A percentile compares a stretch with the other conserved stretches of the same genome.
These are phyloP conservation scores for Drosophila sturtevanti DNA, from an alignment of 1,140 invertebrate genomes.

Conservation along the genomic window DNA sequence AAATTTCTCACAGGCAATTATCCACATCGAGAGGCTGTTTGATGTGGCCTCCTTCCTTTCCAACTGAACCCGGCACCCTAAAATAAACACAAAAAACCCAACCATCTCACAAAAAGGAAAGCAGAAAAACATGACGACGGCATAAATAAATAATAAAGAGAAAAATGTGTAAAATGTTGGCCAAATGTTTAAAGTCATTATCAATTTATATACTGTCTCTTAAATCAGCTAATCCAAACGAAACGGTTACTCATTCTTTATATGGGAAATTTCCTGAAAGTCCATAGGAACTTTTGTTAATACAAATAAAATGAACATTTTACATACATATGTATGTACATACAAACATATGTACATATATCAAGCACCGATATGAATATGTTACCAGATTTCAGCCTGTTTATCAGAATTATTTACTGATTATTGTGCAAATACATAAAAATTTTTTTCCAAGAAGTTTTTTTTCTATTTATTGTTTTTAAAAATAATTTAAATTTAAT, in stretches of 20 bases:
- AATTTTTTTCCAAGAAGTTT: too few species aligned
- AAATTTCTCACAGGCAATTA: slow-evolving; percentile 66
- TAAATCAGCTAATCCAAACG: background rate
- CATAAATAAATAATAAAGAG: slow-evolving; percentile 51
- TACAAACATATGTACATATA: too few species aligned
- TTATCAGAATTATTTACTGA: too few species aligned
- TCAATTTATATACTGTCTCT: background rate
- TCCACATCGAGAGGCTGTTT: slow-evolving; percentile 38
- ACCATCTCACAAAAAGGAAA: slow-evolving; percentile 7
- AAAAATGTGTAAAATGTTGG: slow-evolving; percentile 46
- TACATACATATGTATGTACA: too few species aligned
- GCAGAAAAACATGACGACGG: slow-evolving; percentile 1
- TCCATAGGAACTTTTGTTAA: slow-evolving; percentile 2
- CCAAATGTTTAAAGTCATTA: slow-evolving; percentile 31
- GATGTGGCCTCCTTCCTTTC: slow-evolving; percentile 63
- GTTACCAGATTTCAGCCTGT: too few species aligned
- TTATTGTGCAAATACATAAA: too few species aligned
- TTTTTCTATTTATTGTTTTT: too few species aligned
- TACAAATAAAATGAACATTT: slow-evolving; percentile 51
- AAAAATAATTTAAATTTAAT: too few species aligned
- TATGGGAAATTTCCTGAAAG: slow-evolving; percentile 12
- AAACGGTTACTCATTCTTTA: background rate
- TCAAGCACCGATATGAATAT: too few species aligned
- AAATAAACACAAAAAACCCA: slow-evolving; percentile 33
- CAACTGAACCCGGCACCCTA: background rate